Conservation (phyloP, 2,797 vertebrate species). For the Monodelphis domestica region DNA sequence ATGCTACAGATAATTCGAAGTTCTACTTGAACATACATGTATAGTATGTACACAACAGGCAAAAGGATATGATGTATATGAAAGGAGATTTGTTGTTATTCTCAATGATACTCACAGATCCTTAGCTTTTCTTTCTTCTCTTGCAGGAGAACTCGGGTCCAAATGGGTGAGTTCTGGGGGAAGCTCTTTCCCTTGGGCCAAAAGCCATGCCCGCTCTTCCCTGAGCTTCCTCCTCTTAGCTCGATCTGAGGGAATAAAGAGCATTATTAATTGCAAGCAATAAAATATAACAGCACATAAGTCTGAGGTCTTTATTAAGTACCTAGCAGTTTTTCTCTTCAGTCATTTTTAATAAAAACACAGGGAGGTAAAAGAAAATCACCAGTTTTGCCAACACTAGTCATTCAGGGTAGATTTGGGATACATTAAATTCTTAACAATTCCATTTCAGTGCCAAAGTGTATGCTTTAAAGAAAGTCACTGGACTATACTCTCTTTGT, state of each 20-base stretch:
- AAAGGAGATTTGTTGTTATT: neutral
- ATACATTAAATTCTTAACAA: neutral
- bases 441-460: neutral
- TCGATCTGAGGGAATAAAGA: slow-evolving; percentile 86
- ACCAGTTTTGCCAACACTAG: neutral
- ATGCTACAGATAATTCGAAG: neutral
- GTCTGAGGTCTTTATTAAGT: neutral
- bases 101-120: slow-evolving; percentile 89
- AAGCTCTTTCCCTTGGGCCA: slow-evolving; percentile 95
- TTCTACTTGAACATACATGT: neutral
- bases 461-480: neutral
- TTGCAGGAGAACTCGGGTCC: slow-evolving; percentile 92
- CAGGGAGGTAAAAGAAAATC: neutral
- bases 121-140: slow-evolving; percentile 89
- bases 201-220: slow-evolving; percentile 94
- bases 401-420: neutral
- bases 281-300: neutral
- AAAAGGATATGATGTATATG: too few relatives aligned
- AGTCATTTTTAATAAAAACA: neutral
- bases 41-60: too few relatives aligned
- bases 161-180: slow-evolving; percentile 94
- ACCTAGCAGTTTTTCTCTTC: neutral
- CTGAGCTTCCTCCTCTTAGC: slow-evolving; percentile 95
- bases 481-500: neutral
- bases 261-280: neutral